Evolutionary conservation across 2,888 invertebrate genomes (phyloP).

Genomic region (Eutolmus rufibarbis): DNA sequence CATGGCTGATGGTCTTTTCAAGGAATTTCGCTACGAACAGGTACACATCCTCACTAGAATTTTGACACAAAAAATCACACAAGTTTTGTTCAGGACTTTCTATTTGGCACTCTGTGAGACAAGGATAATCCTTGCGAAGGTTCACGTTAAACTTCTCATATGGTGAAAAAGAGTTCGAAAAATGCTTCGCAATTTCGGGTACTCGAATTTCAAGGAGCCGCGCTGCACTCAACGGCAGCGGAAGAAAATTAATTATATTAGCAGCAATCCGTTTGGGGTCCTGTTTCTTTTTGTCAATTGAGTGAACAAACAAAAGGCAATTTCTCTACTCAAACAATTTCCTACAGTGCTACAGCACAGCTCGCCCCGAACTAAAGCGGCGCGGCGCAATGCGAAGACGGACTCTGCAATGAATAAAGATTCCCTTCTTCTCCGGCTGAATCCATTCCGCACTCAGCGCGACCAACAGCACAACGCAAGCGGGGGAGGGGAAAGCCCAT

Average conservation of each 20-base stretch:
- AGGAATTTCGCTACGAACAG: not conserved
- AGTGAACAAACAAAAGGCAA: not conserved
- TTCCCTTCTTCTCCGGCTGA: slow-evolving; percentile 11
- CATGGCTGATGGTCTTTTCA: not conserved
- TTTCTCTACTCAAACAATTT: not conserved
- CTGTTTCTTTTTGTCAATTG: not conserved
- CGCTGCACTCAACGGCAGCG: not conserved
- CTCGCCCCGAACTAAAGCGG: slow-evolving; percentile 47
- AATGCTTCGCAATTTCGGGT: not conserved
- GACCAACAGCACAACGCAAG: not conserved
- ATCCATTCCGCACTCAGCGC: not conserved
- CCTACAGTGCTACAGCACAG: slow-evolving; percentile 46
- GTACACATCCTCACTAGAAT: not conserved
- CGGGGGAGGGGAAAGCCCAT: not conserved
- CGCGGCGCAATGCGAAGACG: slow-evolving; percentile 47
- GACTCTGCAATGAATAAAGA: slow-evolving; percentile 42
- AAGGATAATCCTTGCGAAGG: not conserved
- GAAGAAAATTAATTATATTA: not conserved
- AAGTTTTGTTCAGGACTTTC: not conserved
- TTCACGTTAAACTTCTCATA: not conserved
- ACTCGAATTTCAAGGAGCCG: not conserved
- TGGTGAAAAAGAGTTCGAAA: not conserved
- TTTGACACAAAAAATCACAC: not conserved
- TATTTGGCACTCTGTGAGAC: not conserved
- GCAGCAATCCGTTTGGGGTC: not conserved